These are phyloP conservation scores for Gymnothorax reevesii DNA, from an alignment of 2,797 vertebrate species.

Conservation along the genomic window DNA sequence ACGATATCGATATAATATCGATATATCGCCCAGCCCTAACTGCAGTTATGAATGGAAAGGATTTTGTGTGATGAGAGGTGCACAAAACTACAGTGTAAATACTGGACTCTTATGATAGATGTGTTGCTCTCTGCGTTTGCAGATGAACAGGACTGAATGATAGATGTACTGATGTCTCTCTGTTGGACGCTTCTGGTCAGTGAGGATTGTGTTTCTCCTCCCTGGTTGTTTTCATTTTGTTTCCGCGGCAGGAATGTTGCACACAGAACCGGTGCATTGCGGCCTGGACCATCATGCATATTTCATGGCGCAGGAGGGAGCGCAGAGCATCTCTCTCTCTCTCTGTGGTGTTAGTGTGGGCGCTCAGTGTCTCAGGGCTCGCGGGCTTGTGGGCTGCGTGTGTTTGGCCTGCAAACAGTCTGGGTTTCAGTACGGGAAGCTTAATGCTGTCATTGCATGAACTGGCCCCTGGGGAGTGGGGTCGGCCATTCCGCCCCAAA, in stretches of 20 bases:
- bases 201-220: constrained; percentile 40
- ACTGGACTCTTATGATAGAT: neutral
- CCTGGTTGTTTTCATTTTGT: constrained; percentile 54
- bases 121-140: neutral
- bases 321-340: neutral
- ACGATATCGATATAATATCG: too few relatives aligned
- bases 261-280: constrained; percentile 41
- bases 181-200: neutral
- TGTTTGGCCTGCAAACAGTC: constrained; percentile 21
- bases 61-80: neutral
- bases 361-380: neutral
- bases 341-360: constrained; percentile 12
- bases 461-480: constrained; percentile 14
- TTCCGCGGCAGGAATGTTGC: constrained; percentile 63
- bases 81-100: too few relatives aligned
- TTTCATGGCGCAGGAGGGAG: constrained; percentile 58
- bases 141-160: neutral
- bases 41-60: too few relatives aligned
- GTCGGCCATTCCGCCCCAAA: neutral
- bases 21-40: too few relatives aligned
- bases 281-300: constrained; percentile 55
- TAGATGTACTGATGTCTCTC: neutral
- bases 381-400: constrained; percentile 28
- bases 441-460: constrained; percentile 6
- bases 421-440: constrained; percentile 20